Evolutionary conservation across 2,113 vertebrate genomes (phyloP).

Genomic region (Seriola quinqueradiata): DNA sequence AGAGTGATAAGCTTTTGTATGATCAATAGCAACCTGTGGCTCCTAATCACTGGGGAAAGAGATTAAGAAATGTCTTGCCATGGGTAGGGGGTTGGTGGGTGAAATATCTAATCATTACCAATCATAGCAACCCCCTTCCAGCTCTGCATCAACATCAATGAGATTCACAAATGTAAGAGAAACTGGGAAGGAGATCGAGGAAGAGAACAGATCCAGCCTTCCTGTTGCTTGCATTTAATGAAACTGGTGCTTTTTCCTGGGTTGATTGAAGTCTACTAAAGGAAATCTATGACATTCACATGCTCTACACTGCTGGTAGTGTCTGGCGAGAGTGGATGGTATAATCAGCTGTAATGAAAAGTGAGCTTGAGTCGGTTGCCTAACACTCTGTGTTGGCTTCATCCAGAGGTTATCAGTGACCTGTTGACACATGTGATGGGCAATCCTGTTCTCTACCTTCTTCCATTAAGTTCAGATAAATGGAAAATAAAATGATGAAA

Average conservation of each 20-base stretch:
- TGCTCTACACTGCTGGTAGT: slow-evolving; percentile 25
- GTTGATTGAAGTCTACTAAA: slow-evolving; percentile 24
- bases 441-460: slow-evolving; percentile 40
- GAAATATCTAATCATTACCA: slow-evolving; percentile 61
- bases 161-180: slow-evolving; percentile 8
- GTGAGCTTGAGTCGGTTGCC: slow-evolving; percentile 18
- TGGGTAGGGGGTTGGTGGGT: slow-evolving; percentile 12
- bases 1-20: slow-evolving; percentile 33
- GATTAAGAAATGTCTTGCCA: slow-evolving; percentile 56
- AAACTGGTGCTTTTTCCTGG: not conserved
- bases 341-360: slow-evolving; percentile 64
- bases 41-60: slow-evolving; percentile 56
- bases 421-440: slow-evolving; percentile 46
- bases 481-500: slow-evolving; percentile 33
- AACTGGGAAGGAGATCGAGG: not conserved
- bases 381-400: slow-evolving; percentile 16
- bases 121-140: slow-evolving; percentile 18
- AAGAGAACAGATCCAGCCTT: slow-evolving; percentile 1
- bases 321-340: slow-evolving; percentile 24
- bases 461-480: slow-evolving; percentile 44
- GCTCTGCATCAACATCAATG: slow-evolving; percentile 7
- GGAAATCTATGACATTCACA: slow-evolving; percentile 38
- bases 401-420: slow-evolving; percentile 57
- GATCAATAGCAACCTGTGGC: slow-evolving; percentile 59
- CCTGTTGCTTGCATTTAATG: slow-evolving; percentile 1